Evolutionary conservation across 2,113 vertebrate species (phyloP).

Genomic region (Corythornis madagascariensis): DNA sequence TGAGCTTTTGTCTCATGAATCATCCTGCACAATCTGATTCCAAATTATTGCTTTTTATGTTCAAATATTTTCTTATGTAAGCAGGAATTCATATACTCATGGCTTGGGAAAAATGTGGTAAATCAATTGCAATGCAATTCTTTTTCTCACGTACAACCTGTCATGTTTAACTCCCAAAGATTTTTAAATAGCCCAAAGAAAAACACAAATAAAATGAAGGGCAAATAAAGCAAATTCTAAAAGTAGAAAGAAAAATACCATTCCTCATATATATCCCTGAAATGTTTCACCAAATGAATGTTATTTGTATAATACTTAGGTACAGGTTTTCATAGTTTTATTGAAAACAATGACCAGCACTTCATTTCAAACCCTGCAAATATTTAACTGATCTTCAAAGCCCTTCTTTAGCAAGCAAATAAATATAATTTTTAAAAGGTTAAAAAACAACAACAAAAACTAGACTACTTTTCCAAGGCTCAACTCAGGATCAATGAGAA

Average conservation of each 20-base stretch:
- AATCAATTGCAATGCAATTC: slow-evolving; percentile 49
- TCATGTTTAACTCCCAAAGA: slow-evolving; percentile 37
- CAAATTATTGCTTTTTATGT: slow-evolving; percentile 60
- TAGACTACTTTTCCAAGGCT: background rate
- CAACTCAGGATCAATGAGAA: background rate
- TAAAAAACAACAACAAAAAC: background rate
- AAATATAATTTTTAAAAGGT: background rate
- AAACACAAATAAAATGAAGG: slow-evolving; percentile 51
- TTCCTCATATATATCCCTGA: background rate
- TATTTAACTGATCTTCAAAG: background rate
- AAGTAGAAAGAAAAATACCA: slow-evolving; percentile 38
- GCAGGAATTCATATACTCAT: slow-evolving; percentile 49
- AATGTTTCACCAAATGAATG: background rate
- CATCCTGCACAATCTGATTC: slow-evolving; percentile 52
- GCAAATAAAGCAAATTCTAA: slow-evolving; percentile 33
- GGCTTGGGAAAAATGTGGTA: slow-evolving; percentile 51
- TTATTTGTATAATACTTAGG: background rate
- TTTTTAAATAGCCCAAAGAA: slow-evolving; percentile 51
- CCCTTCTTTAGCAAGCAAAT: background rate
- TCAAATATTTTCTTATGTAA: slow-evolving; percentile 69
- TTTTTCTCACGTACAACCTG: slow-evolving; percentile 25
- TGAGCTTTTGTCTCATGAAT: slow-evolving; percentile 59
- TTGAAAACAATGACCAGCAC: background rate
- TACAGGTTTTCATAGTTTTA: background rate
- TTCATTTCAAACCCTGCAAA: background rate